These are phyloP conservation scores for Ooceraea biroi DNA, from an alignment of 1,140 invertebrate species.

Conservation along the genomic window DNA sequence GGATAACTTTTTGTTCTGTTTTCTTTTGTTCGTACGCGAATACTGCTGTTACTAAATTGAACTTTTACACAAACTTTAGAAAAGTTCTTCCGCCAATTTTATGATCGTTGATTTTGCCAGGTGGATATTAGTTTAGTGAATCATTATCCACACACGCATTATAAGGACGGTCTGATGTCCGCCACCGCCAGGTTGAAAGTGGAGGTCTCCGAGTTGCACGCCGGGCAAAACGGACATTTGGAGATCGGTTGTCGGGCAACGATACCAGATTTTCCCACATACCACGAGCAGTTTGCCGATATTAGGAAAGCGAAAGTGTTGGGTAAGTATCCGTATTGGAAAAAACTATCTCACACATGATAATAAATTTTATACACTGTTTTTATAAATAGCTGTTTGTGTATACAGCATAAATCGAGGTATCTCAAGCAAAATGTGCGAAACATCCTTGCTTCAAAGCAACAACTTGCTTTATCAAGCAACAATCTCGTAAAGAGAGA, in stretches of 20 bases:
- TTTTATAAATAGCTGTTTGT: too few relatives aligned
- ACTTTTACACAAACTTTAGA: background rate
- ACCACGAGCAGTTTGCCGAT: conserved; percentile 89
- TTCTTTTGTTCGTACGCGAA: background rate
- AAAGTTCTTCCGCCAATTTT: background rate
- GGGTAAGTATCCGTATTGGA: conserved; percentile 83
- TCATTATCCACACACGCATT: conserved; percentile 77
- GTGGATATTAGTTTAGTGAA: conserved; percentile 79
- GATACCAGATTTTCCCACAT: conserved; percentile 89
- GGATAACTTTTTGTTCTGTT: background rate
- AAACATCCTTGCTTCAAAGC: background rate
- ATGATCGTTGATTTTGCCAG: conserved; percentile 64
- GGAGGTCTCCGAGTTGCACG: conserved; percentile 88
- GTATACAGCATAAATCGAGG: background rate
- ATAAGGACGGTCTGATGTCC: conserved; percentile 77
- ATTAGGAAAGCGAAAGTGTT: conserved; percentile 89
- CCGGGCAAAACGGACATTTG: conserved; percentile 89
- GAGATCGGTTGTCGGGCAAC: conserved; percentile 91
- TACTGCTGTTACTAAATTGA: background rate
- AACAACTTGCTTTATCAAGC: too few relatives aligned
- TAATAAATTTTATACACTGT: too few relatives aligned
- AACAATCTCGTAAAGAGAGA: background rate
- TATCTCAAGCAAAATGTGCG: background rate
- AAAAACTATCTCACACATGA: background rate
- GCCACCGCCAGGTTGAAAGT: conserved; percentile 86